Base-by-base conservation (phyloP, 2,888 invertebrate species). In the Eristalis pertinax region DNA sequence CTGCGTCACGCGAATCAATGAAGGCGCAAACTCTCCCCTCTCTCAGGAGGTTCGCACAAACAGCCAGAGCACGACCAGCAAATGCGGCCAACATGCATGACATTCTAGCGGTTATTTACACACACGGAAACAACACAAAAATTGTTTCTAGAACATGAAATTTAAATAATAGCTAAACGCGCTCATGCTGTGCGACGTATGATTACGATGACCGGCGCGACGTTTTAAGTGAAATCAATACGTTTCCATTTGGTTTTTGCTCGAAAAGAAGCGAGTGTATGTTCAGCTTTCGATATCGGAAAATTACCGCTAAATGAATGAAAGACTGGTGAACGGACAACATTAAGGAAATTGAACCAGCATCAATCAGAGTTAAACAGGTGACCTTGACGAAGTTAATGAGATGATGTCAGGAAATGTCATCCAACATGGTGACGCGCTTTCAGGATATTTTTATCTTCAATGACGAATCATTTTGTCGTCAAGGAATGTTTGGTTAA, bases 1-100 rank as follows among this genome's bases (percentile, higher is more conserved):
- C 50, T 69, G 69, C 77, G 77, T 77, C 77, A 69, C 35, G 62
- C 35, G 69, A 77, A 62, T 76, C 32, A 62, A 60, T 76, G 38
- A 41, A 67, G 43, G 32, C 38, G 22, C 50, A 65, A 50, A 56
- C 24, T 15, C 60, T 26, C 24, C 5, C 26, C 26, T 1, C 58
- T n/a, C 26, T 2, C 26, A 26, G 26, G 26, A 1, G 2, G 4
- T 26, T 26, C 26, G 26, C 26, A 26, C 26, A 26, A 10, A 15
- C 60, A 10, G 50, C 8, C 50, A 19, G 1, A 19, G 50, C 50
- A 50, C 50, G 50, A 50, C 50, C 50, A 50, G 8, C 19, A 50
- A 50, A 50, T 50, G 50, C 43, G 43, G 19, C 43, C 43, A 43
- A 15, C 43, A 43, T 50, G 50, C 8, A 19, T n/a, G 50, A 50